A percentile compares a stretch with the other conserved stretches of the same genome.
Evolutionary conservation across 1,140 invertebrate genomes (phyloP).

Genomic region (Cephus cinctus): DNA sequence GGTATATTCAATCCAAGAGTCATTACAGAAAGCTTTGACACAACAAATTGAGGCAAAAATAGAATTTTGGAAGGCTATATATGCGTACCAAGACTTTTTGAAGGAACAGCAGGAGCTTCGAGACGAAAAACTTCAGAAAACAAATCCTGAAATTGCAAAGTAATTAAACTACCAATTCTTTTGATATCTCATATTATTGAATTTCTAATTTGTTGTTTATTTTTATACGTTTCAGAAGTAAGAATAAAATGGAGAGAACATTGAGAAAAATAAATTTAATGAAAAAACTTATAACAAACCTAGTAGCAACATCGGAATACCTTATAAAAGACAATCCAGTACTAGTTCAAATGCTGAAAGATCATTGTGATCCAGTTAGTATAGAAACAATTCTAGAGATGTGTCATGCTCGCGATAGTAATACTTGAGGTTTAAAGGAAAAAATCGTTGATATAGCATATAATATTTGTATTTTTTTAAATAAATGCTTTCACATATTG

Average conservation of each 20-base stretch:
- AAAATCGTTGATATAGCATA: too few relatives aligned
- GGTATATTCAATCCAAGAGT: constrained; percentile 16
- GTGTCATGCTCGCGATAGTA: too few relatives aligned
- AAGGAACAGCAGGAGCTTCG: constrained; percentile 24
- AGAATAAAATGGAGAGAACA: constrained; percentile 21
- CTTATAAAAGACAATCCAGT: constrained; percentile 16
- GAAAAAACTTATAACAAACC: constrained; percentile 39
- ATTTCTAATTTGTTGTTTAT: constrained; percentile 5
- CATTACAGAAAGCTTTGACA: constrained; percentile 12
- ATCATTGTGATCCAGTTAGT: constrained; percentile 31
- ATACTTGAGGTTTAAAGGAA: too few relatives aligned
- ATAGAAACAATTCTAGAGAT: constrained; percentile 26
- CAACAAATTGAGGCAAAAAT: constrained; percentile 27
- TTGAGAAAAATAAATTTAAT: constrained; percentile 37
- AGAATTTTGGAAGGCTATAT: constrained; percentile 22
- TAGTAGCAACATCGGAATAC: constrained; percentile 25
- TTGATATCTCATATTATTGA: constrained; percentile 1
- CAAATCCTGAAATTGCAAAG: constrained; percentile 29
- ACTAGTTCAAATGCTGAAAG: constrained; percentile 26
- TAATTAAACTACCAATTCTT: constrained; percentile 17
- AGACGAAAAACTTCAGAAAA: constrained; percentile 30
- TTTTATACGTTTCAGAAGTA: constrained; percentile 29
- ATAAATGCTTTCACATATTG: too few relatives aligned
- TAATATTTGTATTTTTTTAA: too few relatives aligned
- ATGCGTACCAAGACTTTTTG: constrained; percentile 30